Conservation (phyloP, 1,140 invertebrate genomes). For the Melanaphis sacchari region DNA sequence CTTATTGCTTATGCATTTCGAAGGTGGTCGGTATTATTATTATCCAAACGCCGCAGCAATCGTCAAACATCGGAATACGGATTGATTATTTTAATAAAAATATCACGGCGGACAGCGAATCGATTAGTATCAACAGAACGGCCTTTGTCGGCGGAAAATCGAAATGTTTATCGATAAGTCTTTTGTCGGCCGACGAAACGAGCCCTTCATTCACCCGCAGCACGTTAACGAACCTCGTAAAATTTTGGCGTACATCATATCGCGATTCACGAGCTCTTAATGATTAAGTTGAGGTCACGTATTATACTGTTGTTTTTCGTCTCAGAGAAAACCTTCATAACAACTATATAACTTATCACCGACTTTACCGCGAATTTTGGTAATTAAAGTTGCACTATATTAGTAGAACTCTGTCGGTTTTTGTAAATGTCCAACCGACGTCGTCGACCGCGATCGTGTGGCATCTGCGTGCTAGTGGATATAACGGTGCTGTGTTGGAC, state of each 20-base stretch:
- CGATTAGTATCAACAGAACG: neutral
- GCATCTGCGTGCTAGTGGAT: neutral
- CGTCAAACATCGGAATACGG: neutral
- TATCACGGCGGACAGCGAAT: neutral
- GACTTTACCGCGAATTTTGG: neutral
- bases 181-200: neutral
- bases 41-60: neutral
- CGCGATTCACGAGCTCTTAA: neutral
- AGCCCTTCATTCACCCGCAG: neutral
- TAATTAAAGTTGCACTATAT: neutral
- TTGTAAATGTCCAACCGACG: too few species aligned
- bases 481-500: neutral
- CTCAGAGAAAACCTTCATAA: neutral
- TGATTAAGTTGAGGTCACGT: neutral
- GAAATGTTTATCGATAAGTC: neutral
- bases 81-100: neutral
- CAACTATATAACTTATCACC: neutral
- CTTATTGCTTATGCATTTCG: neutral
- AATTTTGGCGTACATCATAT: neutral
- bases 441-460: neutral
- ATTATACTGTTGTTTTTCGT: neutral
- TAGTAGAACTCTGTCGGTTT: too few species aligned
- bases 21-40: neutral
- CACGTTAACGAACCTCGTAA: neutral
- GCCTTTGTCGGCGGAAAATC: neutral